A percentile compares a stretch with the other conserved stretches of the same genome.
These are phyloP conservation scores for Leptothorax acervorum DNA, from an alignment of 2,888 invertebrate genomes.

Conservation along the genomic window DNA sequence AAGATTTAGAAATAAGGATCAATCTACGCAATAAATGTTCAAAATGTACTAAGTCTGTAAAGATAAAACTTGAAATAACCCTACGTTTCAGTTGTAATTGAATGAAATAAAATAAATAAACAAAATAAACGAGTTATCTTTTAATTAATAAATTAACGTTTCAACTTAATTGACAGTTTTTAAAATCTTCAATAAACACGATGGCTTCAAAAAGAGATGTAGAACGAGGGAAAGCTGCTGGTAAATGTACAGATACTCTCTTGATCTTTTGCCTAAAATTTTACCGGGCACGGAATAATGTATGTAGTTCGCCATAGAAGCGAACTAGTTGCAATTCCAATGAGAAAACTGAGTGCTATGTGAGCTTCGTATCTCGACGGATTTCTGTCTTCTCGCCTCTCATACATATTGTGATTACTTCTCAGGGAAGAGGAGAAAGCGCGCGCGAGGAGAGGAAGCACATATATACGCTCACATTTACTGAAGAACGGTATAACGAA, in stretches of 20 bases:
- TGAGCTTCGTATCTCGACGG: slow-evolving; percentile 76
- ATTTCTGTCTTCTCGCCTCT: slow-evolving; percentile 80
- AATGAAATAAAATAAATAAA: slow-evolving; percentile 3
- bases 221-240: not conserved
- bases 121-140: not conserved
- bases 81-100: not conserved
- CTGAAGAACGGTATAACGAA: slow-evolving; percentile 36
- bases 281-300: slow-evolving; percentile 76
- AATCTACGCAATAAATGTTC: not conserved
- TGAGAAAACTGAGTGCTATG: slow-evolving; percentile 81
- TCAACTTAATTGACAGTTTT: not conserved
- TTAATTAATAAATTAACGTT: not conserved
- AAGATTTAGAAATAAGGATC: slow-evolving; percentile 1
- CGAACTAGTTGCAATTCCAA: slow-evolving; percentile 83
- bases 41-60: not conserved
- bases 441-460: slow-evolving; percentile 48
- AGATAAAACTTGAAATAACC: not conserved
- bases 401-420: slow-evolving; percentile 85
- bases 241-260: not conserved
- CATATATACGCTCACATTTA: slow-evolving; percentile 43
- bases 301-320: slow-evolving; percentile 78
- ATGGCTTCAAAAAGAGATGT: not conserved
- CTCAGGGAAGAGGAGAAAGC: slow-evolving; percentile 61
- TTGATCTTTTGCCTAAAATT: slow-evolving; percentile 75
- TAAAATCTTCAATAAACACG: not conserved